These are phyloP conservation scores for Tragelaphus oryx DNA, from an alignment of 2,797 vertebrate species.

Conservation along the genomic window DNA sequence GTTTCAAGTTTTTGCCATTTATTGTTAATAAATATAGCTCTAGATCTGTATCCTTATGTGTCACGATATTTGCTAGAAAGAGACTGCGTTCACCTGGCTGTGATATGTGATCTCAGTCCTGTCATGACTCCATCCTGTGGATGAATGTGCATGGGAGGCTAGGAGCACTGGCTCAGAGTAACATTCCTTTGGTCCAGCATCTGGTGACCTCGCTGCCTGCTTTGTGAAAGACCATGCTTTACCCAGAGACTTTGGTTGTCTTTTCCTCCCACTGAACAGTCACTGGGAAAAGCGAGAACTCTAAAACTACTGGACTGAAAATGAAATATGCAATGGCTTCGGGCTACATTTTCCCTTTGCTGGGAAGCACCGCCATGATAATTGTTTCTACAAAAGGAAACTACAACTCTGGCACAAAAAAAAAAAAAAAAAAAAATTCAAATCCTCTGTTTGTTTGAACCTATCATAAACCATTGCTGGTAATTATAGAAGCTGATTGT, in stretches of 20 bases:
- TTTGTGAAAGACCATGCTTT: constrained; percentile 35
- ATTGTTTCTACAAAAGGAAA: constrained; percentile 83
- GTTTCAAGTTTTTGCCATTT: background rate
- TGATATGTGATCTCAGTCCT: background rate
- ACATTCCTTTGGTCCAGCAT: background rate
- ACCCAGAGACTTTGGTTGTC: background rate
- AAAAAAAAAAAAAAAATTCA: constrained; percentile 55
- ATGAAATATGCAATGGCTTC: constrained; percentile 82
- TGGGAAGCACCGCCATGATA: constrained; percentile 76
- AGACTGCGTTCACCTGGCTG: background rate
- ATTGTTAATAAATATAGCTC: background rate
- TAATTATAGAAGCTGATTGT: constrained; percentile 76
- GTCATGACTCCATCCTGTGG: background rate
- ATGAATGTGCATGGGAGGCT: background rate
- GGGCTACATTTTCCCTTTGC: constrained; percentile 78
- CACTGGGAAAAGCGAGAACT: constrained; percentile 73
- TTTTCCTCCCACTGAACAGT: constrained; percentile 70
- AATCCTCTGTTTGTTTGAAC: constrained; percentile 74
- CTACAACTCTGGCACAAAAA: constrained; percentile 78
- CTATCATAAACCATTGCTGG: constrained; percentile 72
- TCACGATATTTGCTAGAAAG: background rate
- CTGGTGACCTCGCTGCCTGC: constrained; percentile 5
- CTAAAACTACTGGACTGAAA: constrained; percentile 85
- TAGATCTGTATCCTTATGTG: background rate
- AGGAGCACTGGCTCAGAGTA: accelerated